Percentiles rank a stretch among this genome's conserved stretches.
Evolutionary conservation across 2,113 vertebrate species (phyloP).

Genomic region (Otocyon megalotis): DNA sequence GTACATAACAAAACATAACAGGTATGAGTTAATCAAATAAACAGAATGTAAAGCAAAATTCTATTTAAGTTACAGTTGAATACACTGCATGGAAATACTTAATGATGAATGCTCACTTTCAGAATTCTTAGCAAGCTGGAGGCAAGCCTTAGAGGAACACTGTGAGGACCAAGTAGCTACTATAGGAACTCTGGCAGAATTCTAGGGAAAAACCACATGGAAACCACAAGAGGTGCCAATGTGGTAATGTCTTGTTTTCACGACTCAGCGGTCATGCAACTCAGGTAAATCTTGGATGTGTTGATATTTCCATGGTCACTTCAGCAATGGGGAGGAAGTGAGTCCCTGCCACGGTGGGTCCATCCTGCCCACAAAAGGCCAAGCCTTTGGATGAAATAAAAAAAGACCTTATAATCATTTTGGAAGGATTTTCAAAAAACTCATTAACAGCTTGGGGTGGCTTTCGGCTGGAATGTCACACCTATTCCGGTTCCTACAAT

Average conservation of each 20-base stretch:
- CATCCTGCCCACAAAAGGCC: background rate
- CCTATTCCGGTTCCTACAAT: constrained; percentile 37
- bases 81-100: constrained; percentile 33
- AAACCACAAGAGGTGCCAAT: constrained; percentile 60
- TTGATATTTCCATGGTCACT: constrained; percentile 36
- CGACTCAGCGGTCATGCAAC: constrained; percentile 12
- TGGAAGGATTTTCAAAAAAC: constrained; percentile 63
- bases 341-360: background rate
- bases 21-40: constrained; percentile 7
- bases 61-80: background rate
- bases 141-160: constrained; percentile 1
- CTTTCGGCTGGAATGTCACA: constrained; percentile 62
- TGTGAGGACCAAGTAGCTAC: constrained; percentile 38
- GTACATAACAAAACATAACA: constrained; percentile 48
- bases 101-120: constrained; percentile 53
- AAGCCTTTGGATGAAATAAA: constrained; percentile 34
- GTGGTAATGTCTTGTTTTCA: constrained; percentile 50
- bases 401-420: constrained; percentile 42
- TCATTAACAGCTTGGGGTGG: constrained; percentile 32
- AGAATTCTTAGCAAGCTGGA: constrained; percentile 20
- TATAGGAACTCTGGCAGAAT: constrained; percentile 36
- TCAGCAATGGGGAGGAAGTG: constrained; percentile 21
- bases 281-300: constrained; percentile 22
- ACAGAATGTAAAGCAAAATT: constrained; percentile 34
- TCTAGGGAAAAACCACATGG: constrained; percentile 55